Evolutionary conservation across 2,797 vertebrate species (phyloP), one percentile per base, ranked within the genome.

Genomic region (Sarcophilus harrisii): DNA sequence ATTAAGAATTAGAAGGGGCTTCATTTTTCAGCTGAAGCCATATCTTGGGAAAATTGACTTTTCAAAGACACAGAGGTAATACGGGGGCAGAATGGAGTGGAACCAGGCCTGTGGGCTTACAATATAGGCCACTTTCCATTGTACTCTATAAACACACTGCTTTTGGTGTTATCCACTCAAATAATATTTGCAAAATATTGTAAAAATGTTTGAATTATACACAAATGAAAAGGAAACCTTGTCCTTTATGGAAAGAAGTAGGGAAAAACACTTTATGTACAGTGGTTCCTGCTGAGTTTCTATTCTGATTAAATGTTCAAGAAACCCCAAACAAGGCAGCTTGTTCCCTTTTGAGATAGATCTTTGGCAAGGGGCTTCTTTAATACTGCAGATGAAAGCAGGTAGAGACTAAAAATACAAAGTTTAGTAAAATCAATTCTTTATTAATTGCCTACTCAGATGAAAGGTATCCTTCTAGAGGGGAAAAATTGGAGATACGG

Each of bases 161-260:
- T n/a, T 73, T 38, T 18, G 16, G 16, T 21, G 5, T 6, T 73
- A 6, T 18, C 28, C n/a, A 38, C 38, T 38, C 8, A 73, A 73
- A 21, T 16, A 38, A 38, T 21, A 73, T 73, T 38, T 73, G 16
- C 66, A 73, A 73, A 38, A 73, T 73, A 66, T 62, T 32, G 59
- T 38, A n/a, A 38, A 66, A 21, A 73, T 21, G n/a, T 73, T 96
- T 95, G 94, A 97, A 97, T 97, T 96, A 91, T 92, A 97, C 95
- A 96, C 94, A 96, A 96, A 38, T 38, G 66, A 73, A 38, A 0
- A 95, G 57, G 54, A 96, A 94, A 90, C 92, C 49, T 2, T 29
- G 52, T 49, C 55, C 30, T 73, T 58, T 96, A 66, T 96, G 93
- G 97, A 95, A 55, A 94, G 94, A 97, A 97, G 60, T 96, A 94